Conservation (phyloP, 2,888 invertebrate species). For the Aquatica leii region DNA sequence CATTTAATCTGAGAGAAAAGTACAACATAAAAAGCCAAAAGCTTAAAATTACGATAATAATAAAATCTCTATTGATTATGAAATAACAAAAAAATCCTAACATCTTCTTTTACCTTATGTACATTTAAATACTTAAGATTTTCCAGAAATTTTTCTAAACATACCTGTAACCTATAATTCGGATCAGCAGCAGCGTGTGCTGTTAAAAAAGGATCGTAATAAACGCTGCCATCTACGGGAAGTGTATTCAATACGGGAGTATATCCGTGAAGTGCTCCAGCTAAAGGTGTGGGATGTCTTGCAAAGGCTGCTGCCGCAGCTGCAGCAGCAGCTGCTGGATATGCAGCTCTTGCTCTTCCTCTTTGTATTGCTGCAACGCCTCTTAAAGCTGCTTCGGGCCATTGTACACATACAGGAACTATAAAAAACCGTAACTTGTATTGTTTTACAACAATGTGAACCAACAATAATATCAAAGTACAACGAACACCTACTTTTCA, state of each 20-base stretch:
- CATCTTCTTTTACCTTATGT: background rate
- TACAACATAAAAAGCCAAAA: constrained; percentile 12
- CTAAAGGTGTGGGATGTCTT: constrained; percentile 73
- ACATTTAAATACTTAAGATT: background rate
- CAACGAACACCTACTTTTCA: too few species aligned
- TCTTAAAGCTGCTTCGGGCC: constrained; percentile 87
- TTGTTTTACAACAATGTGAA: too few species aligned
- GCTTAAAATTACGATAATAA: constrained; percentile 3
- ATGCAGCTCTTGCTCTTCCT: constrained; percentile 72
- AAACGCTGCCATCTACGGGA: constrained; percentile 75
- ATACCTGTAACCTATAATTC: constrained; percentile 91
- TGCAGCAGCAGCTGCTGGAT: constrained; percentile 77
- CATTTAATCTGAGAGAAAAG: background rate
- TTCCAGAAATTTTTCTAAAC: constrained; percentile 43
- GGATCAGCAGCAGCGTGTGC: constrained; percentile 87
- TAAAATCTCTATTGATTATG: background rate
- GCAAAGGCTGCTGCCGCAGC: constrained; percentile 75
- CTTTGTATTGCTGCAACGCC: constrained; percentile 87
- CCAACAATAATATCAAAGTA: too few species aligned
- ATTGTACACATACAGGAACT: constrained; percentile 90
- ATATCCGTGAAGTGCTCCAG: constrained; percentile 85
- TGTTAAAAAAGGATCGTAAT: constrained; percentile 92
- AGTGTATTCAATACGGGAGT: constrained; percentile 68
- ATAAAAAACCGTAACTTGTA: constrained; percentile 55
- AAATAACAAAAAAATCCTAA: background rate